Evolutionary conservation across 2,113 vertebrate species (phyloP), one percentile per base, ranked within the genome.

Genomic region (Callocephalon fimbriatum): DNA sequence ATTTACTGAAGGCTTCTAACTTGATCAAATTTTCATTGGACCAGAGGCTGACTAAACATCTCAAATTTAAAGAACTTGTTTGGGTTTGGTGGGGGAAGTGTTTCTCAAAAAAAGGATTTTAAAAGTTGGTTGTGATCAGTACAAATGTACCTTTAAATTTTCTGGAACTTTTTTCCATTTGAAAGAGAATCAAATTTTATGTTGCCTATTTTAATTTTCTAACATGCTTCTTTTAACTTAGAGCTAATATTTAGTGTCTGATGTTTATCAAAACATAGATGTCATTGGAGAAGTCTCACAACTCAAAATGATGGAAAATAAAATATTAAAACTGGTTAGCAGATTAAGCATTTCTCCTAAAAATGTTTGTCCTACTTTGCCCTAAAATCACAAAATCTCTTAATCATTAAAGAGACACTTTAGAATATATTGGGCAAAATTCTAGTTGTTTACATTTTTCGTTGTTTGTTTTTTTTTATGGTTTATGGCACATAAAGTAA

Each of bases 41-140:
- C 27, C 12, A 53, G 22, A 54, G 61, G 61, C 54, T 85, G 76
- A 75, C 27, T 79, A 20, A 86, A 80, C 5, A 32, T 29, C 50
- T 92, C 68, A 95, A 86, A 93, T 53, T 20, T 74, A 95, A 90
- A 92, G 40, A 86, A 50, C 37, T 76, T 90, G 3, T 48, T 83
- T 53, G 21, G 26, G 14, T 92, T 86, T 83, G 10, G 16, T 66
- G 10, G 5, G 2, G 31, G 7, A 71, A 50, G 13, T 5, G 7
- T 40, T 87, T 75, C 48, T 48, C 62, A 29, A 76, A 82, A 90
- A 86, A 5, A 47, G 12, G 25, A 10, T 77, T 82, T 71, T 17
- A 7, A n/a, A 72, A 65, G 21, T 78, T 63, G 10, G 2, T 63
- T 78, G 9, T 37, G 38, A 54, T 71, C 7, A 51, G 23, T 27